Base-by-base conservation (phyloP, 2,797 vertebrate genomes). In the Karalla daura region DNA sequence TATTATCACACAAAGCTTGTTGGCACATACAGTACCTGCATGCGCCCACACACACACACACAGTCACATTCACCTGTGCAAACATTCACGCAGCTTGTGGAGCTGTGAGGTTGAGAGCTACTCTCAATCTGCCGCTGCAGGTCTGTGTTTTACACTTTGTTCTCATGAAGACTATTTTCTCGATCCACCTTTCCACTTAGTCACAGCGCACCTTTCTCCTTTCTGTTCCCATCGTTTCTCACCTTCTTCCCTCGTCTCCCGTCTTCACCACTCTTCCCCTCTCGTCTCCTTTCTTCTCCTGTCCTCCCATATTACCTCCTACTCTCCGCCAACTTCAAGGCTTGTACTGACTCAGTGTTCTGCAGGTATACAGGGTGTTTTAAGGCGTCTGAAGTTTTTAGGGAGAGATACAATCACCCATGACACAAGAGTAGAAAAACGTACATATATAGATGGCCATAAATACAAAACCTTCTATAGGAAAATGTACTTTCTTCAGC, bases 111-210 rank as follows among this genome's bases (percentile, higher is more conserved):
- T 77, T 77, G 84, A 86, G 80, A 81, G 80, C 46, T 62, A 49
- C 72, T 85, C 75, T 83, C 76, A 76, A 52, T 84, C 81, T 86
- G 78, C 84, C 83, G 81, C 82, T 88, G 79, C 83, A 80, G 52
- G 63, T 85, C 47, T 86, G 40, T 74, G 58, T 80, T 85, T 83
- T 75, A 70, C 84, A 81, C 81, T 79, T 78, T 70, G 74, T 76
- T 78, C 76, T 67, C 62, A 27, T 64, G 43, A 53, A 40, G 66
- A 68, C 47, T 70, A 56, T 65, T 77, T 68, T 82, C 51, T 78
- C 37, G n/a, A 61, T 76, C 58, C 70, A 70, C 72, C 62, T 85
- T 84, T 87, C 70, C 61, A 80, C 65, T 72, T 74, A 70, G 74
- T 78, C 64, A 70, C 64, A 20, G 49, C 30, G 56, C 33, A 44